Evolutionary conservation across 2,797 vertebrate genomes (phyloP).

Genomic region (Glossophaga mutica): DNA sequence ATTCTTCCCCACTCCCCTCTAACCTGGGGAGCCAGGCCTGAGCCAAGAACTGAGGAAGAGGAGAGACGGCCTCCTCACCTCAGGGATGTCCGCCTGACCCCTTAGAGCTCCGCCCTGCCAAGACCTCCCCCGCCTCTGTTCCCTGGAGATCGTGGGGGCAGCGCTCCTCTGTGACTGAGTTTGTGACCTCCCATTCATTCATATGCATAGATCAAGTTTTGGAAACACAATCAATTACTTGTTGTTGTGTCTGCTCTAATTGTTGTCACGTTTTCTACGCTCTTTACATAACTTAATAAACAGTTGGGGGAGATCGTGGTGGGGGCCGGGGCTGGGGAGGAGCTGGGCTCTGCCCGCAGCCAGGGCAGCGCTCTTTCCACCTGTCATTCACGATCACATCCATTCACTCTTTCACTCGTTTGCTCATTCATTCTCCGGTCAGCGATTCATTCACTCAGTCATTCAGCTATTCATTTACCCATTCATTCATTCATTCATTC

Average conservation of each 20-base stretch:
- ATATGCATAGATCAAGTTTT: slow-evolving; percentile 62
- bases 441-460: not conserved
- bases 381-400: not conserved
- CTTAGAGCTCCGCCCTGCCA: not conserved
- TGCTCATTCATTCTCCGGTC: not conserved
- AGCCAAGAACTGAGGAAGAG: not conserved
- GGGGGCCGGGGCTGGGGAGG: not conserved
- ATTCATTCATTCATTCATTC: not conserved
- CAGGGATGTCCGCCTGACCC: not conserved
- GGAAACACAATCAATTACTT: slow-evolving; percentile 65
- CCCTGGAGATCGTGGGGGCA: not conserved
- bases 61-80: not conserved
- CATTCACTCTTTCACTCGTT: not conserved
- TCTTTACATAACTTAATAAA: slow-evolving; percentile 56
- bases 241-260: slow-evolving; percentile 67
- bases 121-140: not conserved
- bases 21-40: not conserved
- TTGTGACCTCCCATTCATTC: slow-evolving; percentile 61
- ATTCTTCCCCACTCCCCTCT: not conserved
- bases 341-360: not conserved
- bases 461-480: not conserved
- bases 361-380: not conserved
- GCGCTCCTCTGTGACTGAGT: not conserved
- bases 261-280: slow-evolving; percentile 51
- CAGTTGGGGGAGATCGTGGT: not conserved